phyloP scores from a whole-genome alignment of 2,797 vertebrate genomes.

The Triplophysa yarkandensis region DNA sequence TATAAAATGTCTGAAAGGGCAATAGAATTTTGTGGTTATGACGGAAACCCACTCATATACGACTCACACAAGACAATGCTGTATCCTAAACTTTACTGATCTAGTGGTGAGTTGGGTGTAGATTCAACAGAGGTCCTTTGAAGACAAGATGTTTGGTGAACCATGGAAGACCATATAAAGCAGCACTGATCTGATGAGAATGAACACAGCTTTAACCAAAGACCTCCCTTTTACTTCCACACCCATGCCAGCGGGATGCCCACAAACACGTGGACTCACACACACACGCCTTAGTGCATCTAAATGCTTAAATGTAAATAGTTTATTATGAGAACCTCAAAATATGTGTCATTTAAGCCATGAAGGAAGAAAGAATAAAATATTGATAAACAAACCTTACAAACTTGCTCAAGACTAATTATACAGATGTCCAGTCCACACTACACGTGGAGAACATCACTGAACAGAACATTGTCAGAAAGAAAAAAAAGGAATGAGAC shows the following conservation, averaged over 20 bases:
- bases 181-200: slow-evolving; percentile 49
- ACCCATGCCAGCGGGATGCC: slow-evolving; percentile 22
- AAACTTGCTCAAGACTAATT: neutral
- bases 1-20: slow-evolving; percentile 3
- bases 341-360: neutral
- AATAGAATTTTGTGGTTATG: slow-evolving; percentile 16
- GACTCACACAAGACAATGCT: slow-evolving; percentile 6
- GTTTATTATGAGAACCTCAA: neutral
- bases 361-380: neutral
- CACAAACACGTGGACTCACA: slow-evolving; percentile 5
- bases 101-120: slow-evolving; percentile 8
- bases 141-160: slow-evolving; percentile 50
- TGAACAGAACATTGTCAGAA: slow-evolving; percentile 17
- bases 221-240: slow-evolving; percentile 26
- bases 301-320: neutral
- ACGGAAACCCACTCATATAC: slow-evolving; percentile 26
- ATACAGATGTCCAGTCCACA: neutral
- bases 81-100: slow-evolving; percentile 31
- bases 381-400: neutral
- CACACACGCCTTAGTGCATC: neutral
- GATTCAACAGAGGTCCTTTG: slow-evolving; percentile 22
- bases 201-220: slow-evolving; percentile 49
- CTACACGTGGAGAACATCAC: neutral
- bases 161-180: slow-evolving; percentile 41
- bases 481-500: slow-evolving; percentile 31